Evolutionary conservation across 2,113 vertebrate species (phyloP), one percentile per base, ranked within the genome.

Genomic region (Barbus barbus): DNA sequence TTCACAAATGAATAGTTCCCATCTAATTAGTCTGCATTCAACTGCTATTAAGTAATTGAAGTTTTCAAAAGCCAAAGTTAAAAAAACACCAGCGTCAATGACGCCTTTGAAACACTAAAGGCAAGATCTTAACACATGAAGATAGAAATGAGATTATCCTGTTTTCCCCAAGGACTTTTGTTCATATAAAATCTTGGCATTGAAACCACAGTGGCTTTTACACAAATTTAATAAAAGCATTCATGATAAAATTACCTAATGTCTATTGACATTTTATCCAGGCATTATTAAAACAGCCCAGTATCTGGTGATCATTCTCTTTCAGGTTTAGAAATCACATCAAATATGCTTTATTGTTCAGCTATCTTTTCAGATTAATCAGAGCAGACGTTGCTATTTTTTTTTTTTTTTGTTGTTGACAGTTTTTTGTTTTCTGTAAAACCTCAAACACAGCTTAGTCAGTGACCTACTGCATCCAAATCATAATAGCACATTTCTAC

Each of bases 191-290:
- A 91, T 72, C 90, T 92, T 93, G 93, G 93, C 91, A 93, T 88
- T 87, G 83, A 88, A 93, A 90, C 89, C 86, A 20, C 80, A 92
- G 90, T 91, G 90, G 91, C 92, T 94, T 94, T 94, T 93, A 93
- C 92, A 93, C 92, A 77, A 93, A 94, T 93, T 91, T 91, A 93
- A 93, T 94, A 94, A 93, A 94, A 91, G 89, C 92, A 93, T 90
- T 88, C 48, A 90, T 93, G 91, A 93, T 93, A 88, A 92, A 93
- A 94, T 94, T 93, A 93, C 88, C 89, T 92, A 91, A 94, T 93
- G 91, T 89, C 91, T 91, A 93, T 91, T 94, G 92, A 93, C 93
- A 93, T 94, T 94, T 93, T 90, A 92, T 93, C 91, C 90, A 73
- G 89, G 79, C 90, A 91, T 92, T 93, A 94, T 90, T 92, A 91